Conservation (phyloP, 2,113 vertebrate genomes). For the Rhinolophus ferrumequinum region DNA sequence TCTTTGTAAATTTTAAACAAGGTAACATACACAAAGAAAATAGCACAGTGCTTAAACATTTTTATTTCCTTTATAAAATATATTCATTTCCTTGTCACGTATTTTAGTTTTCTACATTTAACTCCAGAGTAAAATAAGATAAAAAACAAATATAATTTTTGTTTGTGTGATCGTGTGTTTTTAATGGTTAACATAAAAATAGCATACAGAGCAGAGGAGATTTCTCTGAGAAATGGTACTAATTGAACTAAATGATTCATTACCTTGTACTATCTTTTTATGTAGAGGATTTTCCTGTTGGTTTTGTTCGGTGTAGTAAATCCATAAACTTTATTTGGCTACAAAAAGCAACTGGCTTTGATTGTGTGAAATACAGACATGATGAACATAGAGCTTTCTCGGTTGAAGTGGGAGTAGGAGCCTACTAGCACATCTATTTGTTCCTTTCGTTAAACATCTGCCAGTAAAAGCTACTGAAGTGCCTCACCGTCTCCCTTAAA, state of each 20-base stretch:
- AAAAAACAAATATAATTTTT: neutral
- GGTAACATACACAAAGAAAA: neutral
- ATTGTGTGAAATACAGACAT: neutral
- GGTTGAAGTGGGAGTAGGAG: too few species aligned
- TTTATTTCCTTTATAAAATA: neutral
- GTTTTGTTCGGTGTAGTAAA: slow-evolving; percentile 22
- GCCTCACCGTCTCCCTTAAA: neutral
- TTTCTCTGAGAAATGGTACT: neutral
- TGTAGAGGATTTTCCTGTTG: neutral
- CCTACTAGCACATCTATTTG: neutral
- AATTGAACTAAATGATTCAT: neutral
- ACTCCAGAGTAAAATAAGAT: neutral
- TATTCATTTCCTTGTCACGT: neutral
- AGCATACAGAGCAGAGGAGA: neutral
- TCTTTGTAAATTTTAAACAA: neutral
- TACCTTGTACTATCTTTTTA: neutral
- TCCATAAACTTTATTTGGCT: neutral
- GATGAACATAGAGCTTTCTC: neutral
- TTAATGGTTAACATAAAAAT: neutral
- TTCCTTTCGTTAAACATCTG: neutral
- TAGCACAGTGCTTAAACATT: neutral
- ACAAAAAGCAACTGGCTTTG: neutral
- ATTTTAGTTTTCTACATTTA: neutral
- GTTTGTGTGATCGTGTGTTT: neutral
- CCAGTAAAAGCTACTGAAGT: neutral